Base-by-base conservation (phyloP, 2,797 vertebrate genomes). In the Smutsia gigantea region DNA sequence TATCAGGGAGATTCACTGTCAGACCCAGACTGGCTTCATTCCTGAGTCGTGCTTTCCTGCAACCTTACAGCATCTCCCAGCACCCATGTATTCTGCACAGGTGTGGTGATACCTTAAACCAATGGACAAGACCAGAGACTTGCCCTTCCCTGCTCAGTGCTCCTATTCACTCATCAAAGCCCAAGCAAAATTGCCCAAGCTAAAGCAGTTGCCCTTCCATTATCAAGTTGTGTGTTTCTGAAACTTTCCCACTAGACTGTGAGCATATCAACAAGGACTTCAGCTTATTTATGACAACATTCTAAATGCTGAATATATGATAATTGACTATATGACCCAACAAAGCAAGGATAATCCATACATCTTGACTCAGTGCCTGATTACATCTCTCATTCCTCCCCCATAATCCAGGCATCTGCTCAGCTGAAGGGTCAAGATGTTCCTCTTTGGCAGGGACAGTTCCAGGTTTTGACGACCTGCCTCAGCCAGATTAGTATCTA, bases 111-210 rank as follows among this genome's bases (percentile, higher is more conserved):
- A 93, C 37, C 55, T 86, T 66, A n/a, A 85, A 31, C 37, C 49
- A 57, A 51, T 68, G 29, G 34, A 63, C 23, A 82, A 93, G 57
- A 66, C 39, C 71, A 10, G 19, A 57, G 51, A 87, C 71, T 83
- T 84, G 90, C 25, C 68, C 21, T 10, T 81, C 13, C 10, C 42
- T 82, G n/a, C 21, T n/a, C 51, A 15, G 25, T 57, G 61, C 84
- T 88, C 92, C 75, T 95, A 82, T 61, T 57, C 61, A 71, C 23
- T 83, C 25, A 15, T 87, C 61, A 90, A 96, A 94, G 82, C 74
- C 71, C 87, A 87, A 68, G 53, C 46, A 57, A 53, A 69, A 37
- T 14, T 37, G 74, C 39, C 42, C 61, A 81, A 37, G 66, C 25
- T 59, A 51, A 79, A 83, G 51, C 27, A 12, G 15, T 55, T 57